phyloP scores from a whole-genome alignment of 1,140 invertebrate species.

The Drosophila cardini region DNA sequence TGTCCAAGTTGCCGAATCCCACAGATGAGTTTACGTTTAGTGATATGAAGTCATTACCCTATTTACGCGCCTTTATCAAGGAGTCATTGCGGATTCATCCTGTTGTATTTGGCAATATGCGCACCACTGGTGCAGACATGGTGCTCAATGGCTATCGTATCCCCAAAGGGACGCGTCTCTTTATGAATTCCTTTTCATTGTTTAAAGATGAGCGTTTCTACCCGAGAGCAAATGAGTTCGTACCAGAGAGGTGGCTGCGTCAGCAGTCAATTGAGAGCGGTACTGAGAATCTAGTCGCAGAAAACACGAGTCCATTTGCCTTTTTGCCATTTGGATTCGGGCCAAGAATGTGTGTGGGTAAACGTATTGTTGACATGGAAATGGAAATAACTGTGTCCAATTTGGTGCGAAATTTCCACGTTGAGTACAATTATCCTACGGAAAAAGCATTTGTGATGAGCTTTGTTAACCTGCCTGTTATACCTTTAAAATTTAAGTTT shows the following conservation, averaged over 20 bases:
- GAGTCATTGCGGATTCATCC: constrained; percentile 91
- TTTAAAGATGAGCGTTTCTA: constrained; percentile 85
- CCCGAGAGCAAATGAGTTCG: constrained; percentile 85
- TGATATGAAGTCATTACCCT: constrained; percentile 81
- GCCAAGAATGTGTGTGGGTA: constrained; percentile 86
- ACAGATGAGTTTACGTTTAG: constrained; percentile 74
- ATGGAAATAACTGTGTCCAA: constrained; percentile 88
- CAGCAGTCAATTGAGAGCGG: constrained; percentile 1
- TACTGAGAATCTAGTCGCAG: constrained; percentile 70
- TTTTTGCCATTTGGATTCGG: constrained; percentile 88
- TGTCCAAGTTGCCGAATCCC: constrained; percentile 55
- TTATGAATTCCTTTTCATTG: constrained; percentile 79
- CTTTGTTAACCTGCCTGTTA: constrained; percentile 53
- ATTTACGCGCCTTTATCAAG: constrained; percentile 86
- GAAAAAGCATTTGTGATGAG: constrained; percentile 52
- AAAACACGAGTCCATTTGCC: constrained; percentile 86
- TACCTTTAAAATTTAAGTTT: constrained; percentile 71
- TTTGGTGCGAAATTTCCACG: constrained; percentile 86
- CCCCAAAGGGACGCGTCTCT: constrained; percentile 88
- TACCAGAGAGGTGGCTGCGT: constrained; percentile 87
- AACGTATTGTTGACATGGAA: constrained; percentile 90
- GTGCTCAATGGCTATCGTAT: constrained; percentile 91
- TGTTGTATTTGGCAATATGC: constrained; percentile 93
- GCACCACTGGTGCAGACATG: constrained; percentile 90
- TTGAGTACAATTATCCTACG: constrained; percentile 85